Conservation (phyloP, 2,888 invertebrate species). For the Drosophila algonquin region DNA sequence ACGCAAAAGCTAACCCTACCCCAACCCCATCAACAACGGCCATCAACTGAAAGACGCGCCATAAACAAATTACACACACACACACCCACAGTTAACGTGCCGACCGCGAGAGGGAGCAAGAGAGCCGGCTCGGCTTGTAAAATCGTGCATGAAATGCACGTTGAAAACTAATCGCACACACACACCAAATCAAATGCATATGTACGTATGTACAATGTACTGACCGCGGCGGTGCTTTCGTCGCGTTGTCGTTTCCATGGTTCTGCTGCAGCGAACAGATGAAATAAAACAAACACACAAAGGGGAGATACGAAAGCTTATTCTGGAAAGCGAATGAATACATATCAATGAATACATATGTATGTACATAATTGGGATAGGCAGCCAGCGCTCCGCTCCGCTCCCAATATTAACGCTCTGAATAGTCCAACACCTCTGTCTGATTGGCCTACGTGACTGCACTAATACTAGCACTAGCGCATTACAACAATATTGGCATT, state of each 20-base stretch:
- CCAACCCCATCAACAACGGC: conserved; percentile 48
- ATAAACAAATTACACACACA: conserved; percentile 64
- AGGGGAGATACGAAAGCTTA: conserved; percentile 26
- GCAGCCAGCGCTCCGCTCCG: not conserved
- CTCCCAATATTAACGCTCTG: not conserved
- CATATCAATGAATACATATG: not conserved
- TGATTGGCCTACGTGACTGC: conserved; percentile 40
- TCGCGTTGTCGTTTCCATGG: conserved; percentile 37
- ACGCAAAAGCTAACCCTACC: conserved; percentile 60
- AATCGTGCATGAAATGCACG: conserved; percentile 46
- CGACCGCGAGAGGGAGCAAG: conserved; percentile 22
- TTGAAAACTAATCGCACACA: conserved; percentile 44
- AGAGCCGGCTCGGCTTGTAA: conserved; percentile 43
- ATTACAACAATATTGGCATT: conserved; percentile 36
- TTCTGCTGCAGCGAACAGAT: conserved; percentile 36
- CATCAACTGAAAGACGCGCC: conserved; percentile 61
- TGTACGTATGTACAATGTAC: conserved; percentile 12
- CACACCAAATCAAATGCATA: conserved; percentile 6
- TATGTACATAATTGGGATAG: not conserved
- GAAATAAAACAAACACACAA: conserved; percentile 32
- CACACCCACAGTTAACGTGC: conserved; percentile 11
- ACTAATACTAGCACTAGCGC: conserved; percentile 1
- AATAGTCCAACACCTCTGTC: conserved; percentile 26
- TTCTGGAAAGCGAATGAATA: conserved; percentile 3
- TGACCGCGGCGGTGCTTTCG: conserved; percentile 38